These are phyloP conservation scores for Atopsyche davidsoni DNA, from an alignment of 1,140 invertebrate genomes.

Conservation along the genomic window DNA sequence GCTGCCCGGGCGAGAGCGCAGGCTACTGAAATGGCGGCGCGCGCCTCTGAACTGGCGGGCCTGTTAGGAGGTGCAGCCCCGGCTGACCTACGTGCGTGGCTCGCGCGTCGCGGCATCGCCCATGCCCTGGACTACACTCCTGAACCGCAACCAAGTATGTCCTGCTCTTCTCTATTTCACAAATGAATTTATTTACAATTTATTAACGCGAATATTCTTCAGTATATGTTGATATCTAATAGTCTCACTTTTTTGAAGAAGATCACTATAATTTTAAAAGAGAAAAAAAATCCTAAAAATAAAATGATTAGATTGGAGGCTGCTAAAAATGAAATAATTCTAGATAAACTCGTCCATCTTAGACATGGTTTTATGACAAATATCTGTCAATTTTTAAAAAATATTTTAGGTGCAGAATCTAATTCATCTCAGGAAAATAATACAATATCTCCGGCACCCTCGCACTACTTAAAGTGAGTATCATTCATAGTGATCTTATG, in stretches of 20 bases:
- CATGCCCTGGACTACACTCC: slow-evolving; percentile 24
- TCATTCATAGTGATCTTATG: too few species aligned
- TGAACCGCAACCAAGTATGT: slow-evolving; percentile 5
- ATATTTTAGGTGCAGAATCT: slow-evolving; percentile 8
- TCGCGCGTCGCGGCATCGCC: slow-evolving; percentile 12
- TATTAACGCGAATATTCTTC: too few species aligned
- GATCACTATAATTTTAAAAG: too few species aligned
- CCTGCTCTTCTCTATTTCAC: too few species aligned
- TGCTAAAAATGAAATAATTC: too few species aligned
- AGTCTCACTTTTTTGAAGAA: too few species aligned
- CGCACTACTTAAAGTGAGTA: too few species aligned
- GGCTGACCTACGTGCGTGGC: slow-evolving; percentile 17
- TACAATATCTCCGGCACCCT: slow-evolving; percentile 7
- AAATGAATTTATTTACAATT: too few species aligned
- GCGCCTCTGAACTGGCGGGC: slow-evolving; percentile 20
- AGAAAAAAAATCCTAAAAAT: too few species aligned
- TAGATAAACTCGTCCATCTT: too few species aligned
- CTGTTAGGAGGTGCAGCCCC: slow-evolving; percentile 15
- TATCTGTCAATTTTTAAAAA: slow-evolving; percentile 7
- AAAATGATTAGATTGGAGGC: too few species aligned
- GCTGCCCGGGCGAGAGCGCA: slow-evolving; percentile 18
- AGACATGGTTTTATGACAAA: neutral
- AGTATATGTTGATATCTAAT: too few species aligned
- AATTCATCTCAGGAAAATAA: slow-evolving; percentile 17
- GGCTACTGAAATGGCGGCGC: slow-evolving; percentile 17